Evolutionary conservation across 2,888 invertebrate species (phyloP), one percentile per base, ranked within the genome.

Genomic region (Melangyna quadrimaculata): DNA sequence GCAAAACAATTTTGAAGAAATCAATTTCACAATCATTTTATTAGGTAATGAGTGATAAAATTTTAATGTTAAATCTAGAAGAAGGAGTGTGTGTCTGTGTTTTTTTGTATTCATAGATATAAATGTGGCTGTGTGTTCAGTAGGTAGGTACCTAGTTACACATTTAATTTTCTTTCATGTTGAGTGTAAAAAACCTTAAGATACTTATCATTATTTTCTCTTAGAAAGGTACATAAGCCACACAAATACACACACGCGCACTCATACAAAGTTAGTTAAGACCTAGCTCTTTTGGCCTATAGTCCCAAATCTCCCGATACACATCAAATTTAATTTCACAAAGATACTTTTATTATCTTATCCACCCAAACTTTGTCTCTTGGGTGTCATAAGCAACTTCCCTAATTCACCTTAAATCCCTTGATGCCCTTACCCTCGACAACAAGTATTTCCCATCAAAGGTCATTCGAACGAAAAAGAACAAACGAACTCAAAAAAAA

Each of bases 311-410:
- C 71, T 63, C 67, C 53, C 43, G 69, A 45, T 45, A 43, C 57
- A 83, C 67, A 86, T 86, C 72, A 55, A 75, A 72, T 86, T 80
- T 69, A 79, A 75, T 84, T 75, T 63, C 43, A 53, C 72, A 59
- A 55, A 61, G 53, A 71, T 80, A 79, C 70, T 71, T 84, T 79
- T 74, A 61, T 80, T 59, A 75, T 80, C 75, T 75, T 71, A 40
- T 53, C 71, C 72, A 40, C 43, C 63, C 63, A 45, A n/a, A 29
- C 29, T 29, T 29, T 29, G 27, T 65, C 67, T 67, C 67, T 51
- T 7, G 67, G 67, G 67, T 67, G 35, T 35, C 48, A 48, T 74
- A 84, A 77, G 72, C 70, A 75, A 80, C 65, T 51, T 40, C 40
- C 48, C 35, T 61, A 22, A 51, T 19, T 40, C 22, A 48, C 51